Percentiles rank a stretch among this genome's conserved stretches.
Conservation (phyloP, 2,113 vertebrate species). For the Emydocephalus ijimae region DNA sequence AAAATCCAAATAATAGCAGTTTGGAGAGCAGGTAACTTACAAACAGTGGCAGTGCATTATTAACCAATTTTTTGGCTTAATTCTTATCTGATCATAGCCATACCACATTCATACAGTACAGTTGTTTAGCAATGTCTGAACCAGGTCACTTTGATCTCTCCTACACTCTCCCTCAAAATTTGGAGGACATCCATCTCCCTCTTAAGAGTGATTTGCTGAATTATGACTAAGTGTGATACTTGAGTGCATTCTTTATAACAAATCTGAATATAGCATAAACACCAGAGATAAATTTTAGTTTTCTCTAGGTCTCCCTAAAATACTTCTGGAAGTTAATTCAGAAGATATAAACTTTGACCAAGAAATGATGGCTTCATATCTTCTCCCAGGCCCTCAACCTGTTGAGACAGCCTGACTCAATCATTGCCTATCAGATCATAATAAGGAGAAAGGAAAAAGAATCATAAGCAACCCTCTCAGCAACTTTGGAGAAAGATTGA, state of each 20-base stretch:
- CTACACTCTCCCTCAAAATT: neutral
- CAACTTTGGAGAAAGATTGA: too few species aligned
- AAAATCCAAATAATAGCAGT: neutral
- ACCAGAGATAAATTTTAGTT: neutral
- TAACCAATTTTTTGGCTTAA: neutral
- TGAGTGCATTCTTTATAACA: neutral
- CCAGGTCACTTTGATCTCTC: neutral
- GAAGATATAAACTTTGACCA: neutral
- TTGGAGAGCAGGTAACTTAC: neutral
- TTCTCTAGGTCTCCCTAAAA: neutral
- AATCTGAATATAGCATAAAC: neutral
- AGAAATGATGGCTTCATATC: neutral
- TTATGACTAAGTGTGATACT: neutral
- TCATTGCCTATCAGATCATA: neutral
- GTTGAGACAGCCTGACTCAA: neutral
- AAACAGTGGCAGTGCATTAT: neutral
- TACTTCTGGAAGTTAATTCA: neutral
- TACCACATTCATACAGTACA: neutral
- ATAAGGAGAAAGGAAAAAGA: neutral
- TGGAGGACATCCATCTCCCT: neutral
- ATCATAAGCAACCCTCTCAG: neutral
- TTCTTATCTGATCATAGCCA: neutral
- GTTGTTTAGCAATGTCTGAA: neutral
- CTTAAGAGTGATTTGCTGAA: neutral
- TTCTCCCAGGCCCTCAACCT: neutral